phyloP scores from a whole-genome alignment of 2,113 vertebrate genomes.

The Otocyon megalotis region DNA sequence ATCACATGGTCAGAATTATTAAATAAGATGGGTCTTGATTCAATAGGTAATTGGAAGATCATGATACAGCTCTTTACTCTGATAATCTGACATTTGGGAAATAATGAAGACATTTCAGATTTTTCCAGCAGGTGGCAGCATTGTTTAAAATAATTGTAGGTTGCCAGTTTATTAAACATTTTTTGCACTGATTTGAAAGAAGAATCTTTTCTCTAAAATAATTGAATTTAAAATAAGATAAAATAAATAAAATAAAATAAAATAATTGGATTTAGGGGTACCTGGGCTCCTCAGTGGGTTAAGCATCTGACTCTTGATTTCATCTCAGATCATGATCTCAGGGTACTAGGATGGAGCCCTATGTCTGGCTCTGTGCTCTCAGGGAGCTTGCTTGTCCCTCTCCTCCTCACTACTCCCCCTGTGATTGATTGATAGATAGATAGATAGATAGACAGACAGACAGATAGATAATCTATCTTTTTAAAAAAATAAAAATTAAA shows the following conservation, averaged over 20 bases:
- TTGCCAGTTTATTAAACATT: not conserved
- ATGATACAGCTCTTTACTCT: not conserved
- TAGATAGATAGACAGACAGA: no score
- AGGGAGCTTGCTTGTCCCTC: not conserved
- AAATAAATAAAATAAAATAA: conserved; percentile 42
- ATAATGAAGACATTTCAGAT: not conserved
- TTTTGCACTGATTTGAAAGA: not conserved
- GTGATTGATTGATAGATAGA: no score
- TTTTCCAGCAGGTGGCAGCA: conserved; percentile 84
- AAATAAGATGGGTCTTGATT: conserved; percentile 24
- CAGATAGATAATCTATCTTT: not conserved
- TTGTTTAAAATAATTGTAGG: conserved; percentile 58
- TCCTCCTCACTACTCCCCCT: not conserved
- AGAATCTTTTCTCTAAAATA: conserved; percentile 53
- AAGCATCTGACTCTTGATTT: not conserved
- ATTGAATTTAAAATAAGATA: not conserved
- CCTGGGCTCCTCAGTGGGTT: not conserved
- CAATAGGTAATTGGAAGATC: not conserved
- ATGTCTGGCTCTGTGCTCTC: not conserved
- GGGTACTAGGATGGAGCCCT: not conserved
- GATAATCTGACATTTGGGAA: not conserved
- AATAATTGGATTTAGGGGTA: not conserved
- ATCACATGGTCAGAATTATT: conserved; percentile 12
- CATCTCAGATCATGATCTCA: not conserved
- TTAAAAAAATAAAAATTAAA: no score